Evolutionary conservation across 2,113 vertebrate species (phyloP).

Genomic region (Hemibagrus wyckioides): DNA sequence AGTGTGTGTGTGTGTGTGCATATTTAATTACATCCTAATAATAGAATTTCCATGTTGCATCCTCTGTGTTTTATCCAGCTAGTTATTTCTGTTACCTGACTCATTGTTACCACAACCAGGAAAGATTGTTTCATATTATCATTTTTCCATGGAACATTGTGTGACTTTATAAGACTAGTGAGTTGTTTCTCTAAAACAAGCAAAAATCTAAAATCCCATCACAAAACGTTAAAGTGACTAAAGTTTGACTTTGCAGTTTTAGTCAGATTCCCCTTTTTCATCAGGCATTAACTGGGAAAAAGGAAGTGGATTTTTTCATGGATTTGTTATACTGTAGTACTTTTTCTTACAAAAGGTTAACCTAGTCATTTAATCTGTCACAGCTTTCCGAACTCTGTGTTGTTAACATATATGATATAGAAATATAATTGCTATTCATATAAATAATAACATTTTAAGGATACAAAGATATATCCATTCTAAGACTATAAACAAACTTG

Average conservation of each 20-base stretch:
- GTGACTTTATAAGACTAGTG: slow-evolving; percentile 9
- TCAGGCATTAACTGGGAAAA: slow-evolving; percentile 37
- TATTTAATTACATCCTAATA: neutral
- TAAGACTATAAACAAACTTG: neutral
- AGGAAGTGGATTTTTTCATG: neutral
- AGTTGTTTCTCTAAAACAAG: slow-evolving; percentile 1
- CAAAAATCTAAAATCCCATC: neutral
- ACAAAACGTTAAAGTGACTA: slow-evolving; percentile 16
- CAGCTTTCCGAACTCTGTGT: neutral
- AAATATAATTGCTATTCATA: neutral
- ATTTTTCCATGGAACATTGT: slow-evolving; percentile 31
- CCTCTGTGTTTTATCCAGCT: neutral
- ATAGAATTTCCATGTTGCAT: neutral
- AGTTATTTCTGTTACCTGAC: slow-evolving; percentile 6
- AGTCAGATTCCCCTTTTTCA: slow-evolving; percentile 4
- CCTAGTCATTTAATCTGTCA: neutral
- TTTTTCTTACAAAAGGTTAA: neutral
- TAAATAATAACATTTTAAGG: neutral
- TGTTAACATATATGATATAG: neutral
- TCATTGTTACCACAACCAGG: slow-evolving; percentile 20
- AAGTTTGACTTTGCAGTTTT: slow-evolving; percentile 5
- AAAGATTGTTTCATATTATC: slow-evolving; percentile 6
- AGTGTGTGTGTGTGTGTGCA: neutral
- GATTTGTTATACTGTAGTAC: neutral
- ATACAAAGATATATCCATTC: neutral